These are phyloP conservation scores for Drosophila mercatorum DNA, from an alignment of 2,888 invertebrate genomes.

Conservation along the genomic window DNA sequence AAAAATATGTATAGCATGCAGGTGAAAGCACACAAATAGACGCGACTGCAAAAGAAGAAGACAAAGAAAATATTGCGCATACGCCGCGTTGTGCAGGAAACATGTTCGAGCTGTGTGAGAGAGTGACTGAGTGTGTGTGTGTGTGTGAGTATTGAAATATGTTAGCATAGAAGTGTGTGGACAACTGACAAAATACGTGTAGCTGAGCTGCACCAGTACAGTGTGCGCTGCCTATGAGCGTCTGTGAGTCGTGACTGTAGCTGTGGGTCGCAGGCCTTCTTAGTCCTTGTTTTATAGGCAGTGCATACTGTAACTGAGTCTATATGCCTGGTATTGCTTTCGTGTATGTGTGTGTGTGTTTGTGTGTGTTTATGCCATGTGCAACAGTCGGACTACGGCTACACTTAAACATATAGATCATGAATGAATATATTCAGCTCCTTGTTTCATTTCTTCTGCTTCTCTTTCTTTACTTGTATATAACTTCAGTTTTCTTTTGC, in stretches of 20 bases:
- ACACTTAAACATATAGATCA: conserved; percentile 63
- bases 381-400: conserved; percentile 67
- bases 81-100: conserved; percentile 47
- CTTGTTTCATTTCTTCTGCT: conserved; percentile 23
- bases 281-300: conserved; percentile 3
- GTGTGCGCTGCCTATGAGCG: conserved; percentile 16
- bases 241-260: neutral
- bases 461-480: conserved; percentile 25
- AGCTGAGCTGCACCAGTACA: conserved; percentile 13
- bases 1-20: conserved; percentile 15
- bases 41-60: neutral
- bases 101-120: conserved; percentile 6
- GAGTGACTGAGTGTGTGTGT: conserved; percentile 2
- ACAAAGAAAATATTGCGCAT: conserved; percentile 43
- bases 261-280: neutral
- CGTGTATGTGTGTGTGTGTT: conserved; percentile 16
- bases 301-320: conserved; percentile 19
- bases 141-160: conserved; percentile 4
- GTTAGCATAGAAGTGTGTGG: conserved; percentile 10
- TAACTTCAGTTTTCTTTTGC: conserved; percentile 34
- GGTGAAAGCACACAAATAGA: conserved; percentile 35
- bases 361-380: conserved; percentile 52
- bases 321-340: conserved; percentile 7
- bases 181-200: conserved; percentile 16
- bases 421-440: conserved; percentile 50